A percentile compares a stretch with the other conserved stretches of the same genome.
These are phyloP conservation scores for Lucilia cuprina DNA, from an alignment of 1,140 invertebrate genomes.

Conservation along the genomic window DNA sequence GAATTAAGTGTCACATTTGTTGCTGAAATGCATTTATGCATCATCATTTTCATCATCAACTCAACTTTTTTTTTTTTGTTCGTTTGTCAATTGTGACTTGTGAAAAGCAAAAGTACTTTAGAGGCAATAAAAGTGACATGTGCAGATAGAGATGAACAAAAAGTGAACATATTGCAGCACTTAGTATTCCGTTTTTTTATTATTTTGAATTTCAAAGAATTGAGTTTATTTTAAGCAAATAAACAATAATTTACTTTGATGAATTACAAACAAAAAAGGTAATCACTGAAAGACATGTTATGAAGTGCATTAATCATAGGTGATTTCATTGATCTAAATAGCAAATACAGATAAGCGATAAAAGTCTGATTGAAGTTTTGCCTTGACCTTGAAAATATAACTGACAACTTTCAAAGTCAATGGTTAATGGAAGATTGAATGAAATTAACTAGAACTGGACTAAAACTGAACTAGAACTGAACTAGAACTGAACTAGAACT, in stretches of 20 bases:
- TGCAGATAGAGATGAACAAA: not conserved
- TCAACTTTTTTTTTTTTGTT: not conserved
- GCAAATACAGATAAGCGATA: no score
- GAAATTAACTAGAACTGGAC: no score
- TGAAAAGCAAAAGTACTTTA: not conserved
- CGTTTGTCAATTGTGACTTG: not conserved
- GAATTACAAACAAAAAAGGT: not conserved
- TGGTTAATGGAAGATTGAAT: no score
- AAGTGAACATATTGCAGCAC: not conserved
- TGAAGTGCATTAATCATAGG: no score
- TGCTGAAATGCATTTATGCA: conserved; percentile 4
- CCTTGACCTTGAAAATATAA: no score
- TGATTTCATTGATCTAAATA: no score
- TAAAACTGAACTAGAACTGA: no score
- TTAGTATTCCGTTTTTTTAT: not conserved
- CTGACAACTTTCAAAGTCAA: no score
- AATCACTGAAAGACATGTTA: no score
- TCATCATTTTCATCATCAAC: not conserved
- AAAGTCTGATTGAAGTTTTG: no score
- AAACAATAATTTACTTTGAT: not conserved
- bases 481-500: no score
- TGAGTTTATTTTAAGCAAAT: not conserved
- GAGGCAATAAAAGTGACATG: conserved; percentile 6
- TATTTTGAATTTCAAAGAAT: not conserved
- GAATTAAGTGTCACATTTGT: conserved; percentile 6